Conservation (phyloP, 2,797 vertebrate species). For the Capromys pilorides region DNA sequence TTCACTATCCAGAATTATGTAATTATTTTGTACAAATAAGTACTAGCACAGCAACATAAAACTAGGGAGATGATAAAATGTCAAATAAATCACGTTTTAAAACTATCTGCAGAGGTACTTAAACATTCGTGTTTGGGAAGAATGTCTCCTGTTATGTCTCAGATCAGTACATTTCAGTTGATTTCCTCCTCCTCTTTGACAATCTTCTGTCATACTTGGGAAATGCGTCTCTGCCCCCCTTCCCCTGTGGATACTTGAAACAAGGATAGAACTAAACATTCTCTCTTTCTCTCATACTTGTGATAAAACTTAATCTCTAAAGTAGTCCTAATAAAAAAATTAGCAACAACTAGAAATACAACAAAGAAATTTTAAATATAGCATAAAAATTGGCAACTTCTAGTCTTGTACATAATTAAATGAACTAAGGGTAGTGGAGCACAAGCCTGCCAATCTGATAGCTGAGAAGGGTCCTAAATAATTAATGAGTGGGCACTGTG, state of each 20-base stretch:
- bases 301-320: not conserved
- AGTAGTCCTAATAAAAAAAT: not conserved
- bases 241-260: not conserved
- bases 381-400: not conserved
- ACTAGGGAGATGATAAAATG: not conserved
- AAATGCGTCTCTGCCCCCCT: not conserved
- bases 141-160: not conserved
- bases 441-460: not conserved
- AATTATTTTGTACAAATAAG: constrained; percentile 2
- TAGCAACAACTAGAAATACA: not conserved
- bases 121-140: not conserved
- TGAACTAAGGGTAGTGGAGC: not conserved
- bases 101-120: not conserved
- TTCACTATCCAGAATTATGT: not conserved
- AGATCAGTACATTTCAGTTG: not conserved
- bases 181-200: not conserved
- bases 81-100: not conserved
- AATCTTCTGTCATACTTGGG: not conserved
- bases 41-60: not conserved
- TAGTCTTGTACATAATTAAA: not conserved
- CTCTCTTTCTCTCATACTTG: too few relatives aligned
- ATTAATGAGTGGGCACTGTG: too few relatives aligned
- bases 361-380: not conserved
- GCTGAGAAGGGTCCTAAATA: not conserved
- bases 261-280: not conserved